phyloP scores from a whole-genome alignment of 2,797 vertebrate genomes.

The Spheniscus humboldti region DNA sequence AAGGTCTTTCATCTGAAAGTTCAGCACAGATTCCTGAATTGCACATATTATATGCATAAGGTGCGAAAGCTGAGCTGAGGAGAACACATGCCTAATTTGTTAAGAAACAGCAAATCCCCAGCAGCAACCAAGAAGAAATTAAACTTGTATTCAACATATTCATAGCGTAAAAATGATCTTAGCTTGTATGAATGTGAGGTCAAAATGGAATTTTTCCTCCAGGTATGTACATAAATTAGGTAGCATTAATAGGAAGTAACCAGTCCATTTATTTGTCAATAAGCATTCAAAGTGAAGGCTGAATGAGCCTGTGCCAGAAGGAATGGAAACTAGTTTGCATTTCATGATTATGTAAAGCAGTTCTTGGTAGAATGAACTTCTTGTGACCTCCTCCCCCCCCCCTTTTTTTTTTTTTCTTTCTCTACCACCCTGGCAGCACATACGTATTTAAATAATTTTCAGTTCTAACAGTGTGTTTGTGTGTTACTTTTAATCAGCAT shows the following conservation, averaged over 20 bases:
- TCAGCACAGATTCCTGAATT: neutral
- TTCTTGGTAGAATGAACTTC: conserved; percentile 48
- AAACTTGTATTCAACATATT: conserved; percentile 45
- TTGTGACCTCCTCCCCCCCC: neutral
- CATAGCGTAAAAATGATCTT: conserved; percentile 47
- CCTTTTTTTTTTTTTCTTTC: neutral
- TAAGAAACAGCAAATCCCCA: conserved; percentile 56
- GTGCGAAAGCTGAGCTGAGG: conserved; percentile 37
- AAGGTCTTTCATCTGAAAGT: neutral
- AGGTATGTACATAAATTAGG: conserved; percentile 67
- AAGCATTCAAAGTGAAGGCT: conserved; percentile 52
- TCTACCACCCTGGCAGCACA: neutral
- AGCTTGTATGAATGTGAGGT: conserved; percentile 37
- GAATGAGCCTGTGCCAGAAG: conserved; percentile 56
- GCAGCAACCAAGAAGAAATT: conserved; percentile 50
- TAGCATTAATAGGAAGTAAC: conserved; percentile 60
- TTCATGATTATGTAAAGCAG: conserved; percentile 62
- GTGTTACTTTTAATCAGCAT: neutral
- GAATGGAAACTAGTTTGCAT: conserved; percentile 62
- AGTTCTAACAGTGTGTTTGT: conserved; percentile 1
- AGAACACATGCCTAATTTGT: conserved; percentile 54
- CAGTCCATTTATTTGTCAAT: conserved; percentile 71
- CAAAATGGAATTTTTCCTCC: conserved; percentile 65
- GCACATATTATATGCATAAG: neutral
- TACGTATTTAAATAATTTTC: conserved; percentile 13